Conservation (phyloP, 2,888 invertebrate genomes). For the Drosophila basisetae region DNA sequence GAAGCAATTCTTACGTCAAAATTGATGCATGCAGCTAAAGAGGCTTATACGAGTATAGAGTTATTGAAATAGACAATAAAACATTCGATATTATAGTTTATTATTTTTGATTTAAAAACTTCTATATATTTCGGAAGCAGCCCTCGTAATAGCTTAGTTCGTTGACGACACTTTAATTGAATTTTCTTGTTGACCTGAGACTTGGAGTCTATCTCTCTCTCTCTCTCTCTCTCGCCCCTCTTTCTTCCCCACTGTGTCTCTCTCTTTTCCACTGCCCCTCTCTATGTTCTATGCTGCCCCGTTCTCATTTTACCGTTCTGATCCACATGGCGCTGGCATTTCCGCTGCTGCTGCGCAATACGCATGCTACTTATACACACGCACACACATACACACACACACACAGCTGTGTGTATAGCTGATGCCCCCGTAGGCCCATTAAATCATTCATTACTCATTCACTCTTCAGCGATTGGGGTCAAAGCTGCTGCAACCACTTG, state of each 20-base stretch:
- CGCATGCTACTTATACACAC: slow-evolving; percentile 2
- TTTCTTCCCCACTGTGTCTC: not conserved
- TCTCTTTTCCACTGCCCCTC: not conserved
- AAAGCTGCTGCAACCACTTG: slow-evolving; percentile 47
- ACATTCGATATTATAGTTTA: not conserved
- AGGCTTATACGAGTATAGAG: not conserved
- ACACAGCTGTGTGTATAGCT: not conserved
- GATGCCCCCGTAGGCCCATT: slow-evolving; percentile 12
- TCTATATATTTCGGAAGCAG: not conserved
- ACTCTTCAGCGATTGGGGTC: slow-evolving; percentile 52
- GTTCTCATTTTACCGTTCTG: slow-evolving; percentile 54
- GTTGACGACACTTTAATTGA: slow-evolving; percentile 39
- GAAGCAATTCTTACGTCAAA: not conserved
- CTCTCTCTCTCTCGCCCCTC: not conserved
- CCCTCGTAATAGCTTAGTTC: slow-evolving; percentile 26
- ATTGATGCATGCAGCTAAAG: no score
- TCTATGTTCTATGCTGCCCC: slow-evolving; percentile 2
- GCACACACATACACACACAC: not conserved
- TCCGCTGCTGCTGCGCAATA: slow-evolving; percentile 57
- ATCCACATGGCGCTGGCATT: slow-evolving; percentile 63
- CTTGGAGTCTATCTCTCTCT: slow-evolving; percentile 1
- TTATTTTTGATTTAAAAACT: not conserved
- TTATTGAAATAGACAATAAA: not conserved
- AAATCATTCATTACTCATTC: slow-evolving; percentile 58
- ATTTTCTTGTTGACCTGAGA: slow-evolving; percentile 53